A percentile compares a stretch with the other conserved stretches of the same genome.
phyloP scores from a whole-genome alignment of 2,113 vertebrate species.

The Heptranchias perlo region DNA sequence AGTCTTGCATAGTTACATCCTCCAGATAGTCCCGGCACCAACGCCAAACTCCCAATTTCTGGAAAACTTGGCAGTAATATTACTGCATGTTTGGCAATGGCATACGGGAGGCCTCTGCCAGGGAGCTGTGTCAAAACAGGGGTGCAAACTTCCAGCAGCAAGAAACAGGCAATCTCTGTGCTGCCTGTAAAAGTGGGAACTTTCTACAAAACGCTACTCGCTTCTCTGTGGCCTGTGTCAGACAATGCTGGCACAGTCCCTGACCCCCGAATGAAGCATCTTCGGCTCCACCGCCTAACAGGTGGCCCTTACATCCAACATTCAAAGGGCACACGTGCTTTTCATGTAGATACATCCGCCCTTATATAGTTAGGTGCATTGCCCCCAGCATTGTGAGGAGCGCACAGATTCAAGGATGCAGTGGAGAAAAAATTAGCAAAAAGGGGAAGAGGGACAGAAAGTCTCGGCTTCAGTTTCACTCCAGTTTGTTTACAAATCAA shows the following conservation, averaged over 20 bases:
- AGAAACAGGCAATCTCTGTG: background rate
- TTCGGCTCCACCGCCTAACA: background rate
- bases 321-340: background rate
- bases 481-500: background rate
- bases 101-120: background rate
- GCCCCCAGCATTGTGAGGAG: background rate
- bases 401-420: background rate
- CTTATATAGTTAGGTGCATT: background rate
- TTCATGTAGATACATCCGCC: background rate
- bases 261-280: no score
- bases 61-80: background rate
- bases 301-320: no score
- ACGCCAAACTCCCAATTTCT: background rate
- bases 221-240: background rate
- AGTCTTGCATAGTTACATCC: background rate
- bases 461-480: background rate
- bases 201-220: background rate
- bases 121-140: background rate
- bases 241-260: no score
- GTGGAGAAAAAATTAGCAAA: background rate
- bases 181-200: background rate
- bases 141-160: background rate
- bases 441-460: background rate
- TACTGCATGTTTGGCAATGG: background rate
- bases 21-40: background rate